These are phyloP conservation scores for Acridotheres tristis DNA, from an alignment of 2,797 vertebrate species.

Conservation along the genomic window DNA sequence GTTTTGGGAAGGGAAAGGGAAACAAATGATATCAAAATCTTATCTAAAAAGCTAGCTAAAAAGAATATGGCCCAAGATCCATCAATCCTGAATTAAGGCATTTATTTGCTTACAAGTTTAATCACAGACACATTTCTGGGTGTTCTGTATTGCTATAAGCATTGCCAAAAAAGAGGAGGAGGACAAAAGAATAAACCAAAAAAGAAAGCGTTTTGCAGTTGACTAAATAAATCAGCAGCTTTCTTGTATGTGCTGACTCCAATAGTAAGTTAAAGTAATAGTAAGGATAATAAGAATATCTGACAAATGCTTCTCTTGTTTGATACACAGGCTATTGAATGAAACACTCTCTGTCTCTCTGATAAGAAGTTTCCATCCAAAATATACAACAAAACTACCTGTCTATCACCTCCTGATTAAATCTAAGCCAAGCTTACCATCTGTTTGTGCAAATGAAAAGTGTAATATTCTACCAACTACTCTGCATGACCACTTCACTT, in stretches of 20 bases:
- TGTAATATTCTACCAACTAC: conserved; percentile 63
- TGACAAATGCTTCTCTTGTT: background rate
- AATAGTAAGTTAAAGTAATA: background rate
- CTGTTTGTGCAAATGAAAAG: conserved; percentile 83
- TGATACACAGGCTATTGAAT: conserved; percentile 16
- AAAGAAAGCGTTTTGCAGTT: background rate
- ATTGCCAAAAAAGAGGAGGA: background rate
- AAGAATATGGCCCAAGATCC: conserved; percentile 83
- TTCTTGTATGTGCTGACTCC: background rate
- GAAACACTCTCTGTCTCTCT: conserved; percentile 69
- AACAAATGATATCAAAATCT: conserved; percentile 90
- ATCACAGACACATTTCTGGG: conserved; percentile 40
- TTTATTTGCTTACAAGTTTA: conserved; percentile 73
- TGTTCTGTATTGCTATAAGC: conserved; percentile 39
- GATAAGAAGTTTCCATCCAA: conserved; percentile 81
- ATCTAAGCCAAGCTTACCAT: conserved; percentile 86
- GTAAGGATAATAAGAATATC: background rate
- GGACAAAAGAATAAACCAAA: background rate
- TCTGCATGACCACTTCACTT: conserved; percentile 70
- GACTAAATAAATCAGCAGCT: conserved; percentile 6
- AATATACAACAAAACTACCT: conserved; percentile 74
- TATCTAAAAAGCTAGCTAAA: conserved; percentile 75
- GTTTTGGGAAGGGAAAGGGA: conserved; percentile 85
- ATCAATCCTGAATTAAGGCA: conserved; percentile 81
- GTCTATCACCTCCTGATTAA: conserved; percentile 77